These are phyloP conservation scores for Eupithecia inturbata DNA, from an alignment of 2,888 invertebrate species.

Conservation along the genomic window DNA sequence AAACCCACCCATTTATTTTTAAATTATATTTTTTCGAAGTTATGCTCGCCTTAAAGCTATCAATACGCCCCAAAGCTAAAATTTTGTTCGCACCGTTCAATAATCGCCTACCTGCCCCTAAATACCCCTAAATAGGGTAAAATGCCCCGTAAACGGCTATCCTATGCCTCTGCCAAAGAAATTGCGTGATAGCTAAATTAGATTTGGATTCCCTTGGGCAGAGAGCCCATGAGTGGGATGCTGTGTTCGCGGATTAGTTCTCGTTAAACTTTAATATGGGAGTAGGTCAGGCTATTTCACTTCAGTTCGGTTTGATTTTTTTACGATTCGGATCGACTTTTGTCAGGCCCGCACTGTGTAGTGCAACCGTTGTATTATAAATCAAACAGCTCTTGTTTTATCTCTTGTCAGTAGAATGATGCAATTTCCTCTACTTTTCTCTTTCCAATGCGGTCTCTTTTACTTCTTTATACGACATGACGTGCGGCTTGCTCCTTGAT, in stretches of 20 bases:
- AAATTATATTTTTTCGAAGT: neutral
- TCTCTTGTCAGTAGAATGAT: too few relatives aligned
- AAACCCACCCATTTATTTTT: neutral
- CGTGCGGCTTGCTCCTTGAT: too few relatives aligned
- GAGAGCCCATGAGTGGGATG: conserved; percentile 47
- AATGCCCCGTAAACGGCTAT: neutral
- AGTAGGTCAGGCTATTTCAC: neutral
- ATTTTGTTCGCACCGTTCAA: neutral
- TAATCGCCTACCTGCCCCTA: neutral
- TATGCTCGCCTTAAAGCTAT: too few relatives aligned
- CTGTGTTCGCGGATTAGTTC: conserved; percentile 50
- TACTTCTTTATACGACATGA: too few relatives aligned
- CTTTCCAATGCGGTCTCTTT: too few relatives aligned
- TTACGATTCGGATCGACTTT: too few relatives aligned
- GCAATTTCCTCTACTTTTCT: too few relatives aligned
- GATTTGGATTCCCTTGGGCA: neutral
- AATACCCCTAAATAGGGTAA: neutral
- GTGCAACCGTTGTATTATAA: too few relatives aligned
- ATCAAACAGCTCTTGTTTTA: too few relatives aligned
- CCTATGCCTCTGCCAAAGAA: neutral
- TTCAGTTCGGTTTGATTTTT: neutral
- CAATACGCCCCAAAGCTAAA: neutral
- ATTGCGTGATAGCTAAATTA: conserved; percentile 5
- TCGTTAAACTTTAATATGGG: conserved; percentile 42
- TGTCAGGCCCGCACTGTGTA: too few relatives aligned